These are phyloP conservation scores for Dolichallabes microphthalmus DNA, from an alignment of 2,113 vertebrate species.

Conservation along the genomic window DNA sequence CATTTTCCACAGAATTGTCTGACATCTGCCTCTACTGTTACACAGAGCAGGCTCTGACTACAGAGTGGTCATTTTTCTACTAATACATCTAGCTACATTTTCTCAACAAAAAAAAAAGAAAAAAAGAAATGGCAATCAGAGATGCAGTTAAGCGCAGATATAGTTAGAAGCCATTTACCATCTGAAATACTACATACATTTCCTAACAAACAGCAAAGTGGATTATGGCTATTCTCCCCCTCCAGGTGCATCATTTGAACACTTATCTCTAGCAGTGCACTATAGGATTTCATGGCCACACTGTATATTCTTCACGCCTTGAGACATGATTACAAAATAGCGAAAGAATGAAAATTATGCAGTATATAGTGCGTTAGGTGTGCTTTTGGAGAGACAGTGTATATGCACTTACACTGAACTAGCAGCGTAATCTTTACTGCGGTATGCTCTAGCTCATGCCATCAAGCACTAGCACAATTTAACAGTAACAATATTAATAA, in stretches of 20 bases:
- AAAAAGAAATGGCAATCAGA: neutral
- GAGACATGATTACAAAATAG: neutral
- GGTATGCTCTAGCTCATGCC: neutral
- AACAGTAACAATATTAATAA: neutral
- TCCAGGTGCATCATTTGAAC: neutral
- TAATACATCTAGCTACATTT: neutral
- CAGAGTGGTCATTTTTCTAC: neutral
- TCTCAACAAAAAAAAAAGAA: neutral
- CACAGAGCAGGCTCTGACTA: neutral
- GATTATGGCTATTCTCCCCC: neutral
- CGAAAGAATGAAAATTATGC: neutral
- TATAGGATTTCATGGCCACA: neutral
- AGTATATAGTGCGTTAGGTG: neutral
- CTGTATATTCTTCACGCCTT: constrained; percentile 1
- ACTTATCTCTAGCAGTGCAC: neutral
- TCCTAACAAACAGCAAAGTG: neutral
- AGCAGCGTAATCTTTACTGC: neutral
- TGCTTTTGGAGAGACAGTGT: neutral
- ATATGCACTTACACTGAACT: neutral
- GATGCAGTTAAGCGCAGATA: neutral
- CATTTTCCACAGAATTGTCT: neutral
- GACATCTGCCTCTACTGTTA: neutral
- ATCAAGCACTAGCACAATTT: neutral
- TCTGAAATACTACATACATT: neutral
- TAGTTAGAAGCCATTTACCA: neutral